Percentiles rank a stretch among this genome's conserved stretches.
These are phyloP conservation scores for Heliconius cydno DNA, from an alignment of 2,888 invertebrate genomes.

Conservation along the genomic window DNA sequence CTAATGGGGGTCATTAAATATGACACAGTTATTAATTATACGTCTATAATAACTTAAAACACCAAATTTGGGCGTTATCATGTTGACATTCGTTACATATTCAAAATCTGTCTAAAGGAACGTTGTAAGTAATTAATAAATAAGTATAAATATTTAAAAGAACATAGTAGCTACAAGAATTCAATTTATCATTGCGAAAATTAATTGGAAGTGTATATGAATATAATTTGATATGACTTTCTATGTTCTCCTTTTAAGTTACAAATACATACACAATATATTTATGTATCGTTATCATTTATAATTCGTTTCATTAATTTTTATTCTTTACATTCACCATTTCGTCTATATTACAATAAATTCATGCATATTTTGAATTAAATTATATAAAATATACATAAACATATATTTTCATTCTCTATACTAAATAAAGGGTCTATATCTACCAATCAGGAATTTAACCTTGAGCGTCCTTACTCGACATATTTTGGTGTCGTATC, in stretches of 20 bases:
- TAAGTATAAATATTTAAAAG: slow-evolving; percentile 10
- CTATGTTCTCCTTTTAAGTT: background rate
- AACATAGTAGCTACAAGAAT: background rate
- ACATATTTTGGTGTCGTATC: slow-evolving; percentile 62
- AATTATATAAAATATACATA: too few species aligned
- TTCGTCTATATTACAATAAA: too few species aligned
- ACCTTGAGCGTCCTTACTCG: slow-evolving; percentile 75
- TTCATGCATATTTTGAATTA: too few species aligned
- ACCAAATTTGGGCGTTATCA: background rate
- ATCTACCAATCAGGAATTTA: slow-evolving; percentile 58
- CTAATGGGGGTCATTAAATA: background rate
- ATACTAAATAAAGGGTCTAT: slow-evolving; percentile 1
- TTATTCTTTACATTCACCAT: too few species aligned
- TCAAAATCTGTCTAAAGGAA: background rate
- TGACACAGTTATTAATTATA: slow-evolving; percentile 4
- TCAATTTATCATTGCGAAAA: slow-evolving; percentile 5
- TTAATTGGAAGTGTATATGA: background rate
- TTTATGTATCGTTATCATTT: background rate
- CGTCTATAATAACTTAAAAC: background rate
- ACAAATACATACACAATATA: background rate
- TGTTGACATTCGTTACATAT: slow-evolving; percentile 21
- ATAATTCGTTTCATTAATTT: too few species aligned
- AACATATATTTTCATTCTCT: background rate
- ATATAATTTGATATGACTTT: slow-evolving; percentile 8
- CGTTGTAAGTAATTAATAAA: slow-evolving; percentile 1